Percentiles rank a stretch among this genome's conserved stretches.
These are phyloP conservation scores for Melinopterus prodromus DNA, from an alignment of 2,888 invertebrate species.

Conservation along the genomic window DNA sequence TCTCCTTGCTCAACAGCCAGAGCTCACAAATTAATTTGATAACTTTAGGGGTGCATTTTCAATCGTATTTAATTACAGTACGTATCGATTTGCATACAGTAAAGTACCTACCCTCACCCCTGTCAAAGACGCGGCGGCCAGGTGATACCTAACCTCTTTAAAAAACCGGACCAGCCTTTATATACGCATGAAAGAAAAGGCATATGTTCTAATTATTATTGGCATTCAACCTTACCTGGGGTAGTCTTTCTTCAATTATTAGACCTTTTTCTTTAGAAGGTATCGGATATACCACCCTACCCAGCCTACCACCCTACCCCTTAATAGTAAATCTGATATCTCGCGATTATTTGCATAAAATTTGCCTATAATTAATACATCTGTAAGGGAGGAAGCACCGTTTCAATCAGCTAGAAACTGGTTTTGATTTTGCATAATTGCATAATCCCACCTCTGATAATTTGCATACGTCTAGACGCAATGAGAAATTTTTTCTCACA, in stretches of 20 bases:
- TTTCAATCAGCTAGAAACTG: conserved; percentile 4
- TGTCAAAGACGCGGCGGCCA: not conserved
- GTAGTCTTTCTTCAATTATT: not conserved
- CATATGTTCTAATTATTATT: conserved; percentile 4
- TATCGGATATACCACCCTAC: not conserved
- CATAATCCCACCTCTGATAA: not conserved
- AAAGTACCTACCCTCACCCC: not conserved
- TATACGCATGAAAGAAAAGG: not conserved
- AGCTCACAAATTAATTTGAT: not conserved
- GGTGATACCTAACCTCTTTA: not conserved
- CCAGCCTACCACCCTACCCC: not conserved
- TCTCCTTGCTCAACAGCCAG: not conserved
- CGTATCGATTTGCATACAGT: not conserved
- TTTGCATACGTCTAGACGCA: not conserved
- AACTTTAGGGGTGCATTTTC: not conserved
- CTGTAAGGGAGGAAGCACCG: not conserved
- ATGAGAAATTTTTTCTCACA: not conserved
- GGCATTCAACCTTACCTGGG: not conserved
- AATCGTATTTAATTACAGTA: not conserved
- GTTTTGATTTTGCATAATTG: not conserved
- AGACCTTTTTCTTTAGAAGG: not conserved
- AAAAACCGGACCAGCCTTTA: not conserved
- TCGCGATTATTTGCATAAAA: not conserved
- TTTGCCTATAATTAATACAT: not conserved
- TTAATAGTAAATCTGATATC: not conserved